Base-by-base conservation (phyloP, 2,797 vertebrate species). In the Clarias fuscus region DNA sequence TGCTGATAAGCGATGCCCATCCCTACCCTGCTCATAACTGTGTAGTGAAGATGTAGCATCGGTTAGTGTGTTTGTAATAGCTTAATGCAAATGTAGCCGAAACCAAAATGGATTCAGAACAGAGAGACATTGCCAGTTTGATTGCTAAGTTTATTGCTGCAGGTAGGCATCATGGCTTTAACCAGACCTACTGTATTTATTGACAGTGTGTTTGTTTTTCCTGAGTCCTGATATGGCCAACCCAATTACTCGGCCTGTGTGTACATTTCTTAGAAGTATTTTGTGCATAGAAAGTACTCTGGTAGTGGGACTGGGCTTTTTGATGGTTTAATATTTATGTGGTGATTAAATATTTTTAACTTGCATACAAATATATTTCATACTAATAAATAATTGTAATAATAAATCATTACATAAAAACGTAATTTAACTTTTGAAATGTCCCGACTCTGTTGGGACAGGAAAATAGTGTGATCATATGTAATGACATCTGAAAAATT, bases 131-230 rank as follows among this genome's bases (percentile, higher is more conserved):
- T 86, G 91, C 92, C 87, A 91, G 93, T 86, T 92, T 95, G 85
- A 94, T 96, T 90, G 95, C 94, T 6, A 95, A 94, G 89, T 91
- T 94, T 85, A 94, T 96, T 88, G 93, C 94, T 91, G 94, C 95
- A 95, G 96, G 96, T 96, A 95, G 92, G 93, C 86, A 61, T 68
- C 73, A 8, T 4, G 14, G 30, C 56, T 43, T 68, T 64, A 27
- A 53, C 2, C 40, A 61, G n/a, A 48, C 18, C 1, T 33, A 48
- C 62, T 87, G 53, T 70, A 11, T 78, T 78, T 18, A 37, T 37
- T 43, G n/a, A 80, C 22, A 40, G 24, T 2, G 7, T 17, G 37
- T 43, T 65, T 80, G 78, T 43, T 43, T 58, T 59, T 59, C 22
- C 33, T 64, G 59, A n/a, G 61, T 65, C 3, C 33, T 43, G 30